Conservation (phyloP, 1,140 invertebrate genomes). For the Paramacrobiotus metropolitanus region DNA sequence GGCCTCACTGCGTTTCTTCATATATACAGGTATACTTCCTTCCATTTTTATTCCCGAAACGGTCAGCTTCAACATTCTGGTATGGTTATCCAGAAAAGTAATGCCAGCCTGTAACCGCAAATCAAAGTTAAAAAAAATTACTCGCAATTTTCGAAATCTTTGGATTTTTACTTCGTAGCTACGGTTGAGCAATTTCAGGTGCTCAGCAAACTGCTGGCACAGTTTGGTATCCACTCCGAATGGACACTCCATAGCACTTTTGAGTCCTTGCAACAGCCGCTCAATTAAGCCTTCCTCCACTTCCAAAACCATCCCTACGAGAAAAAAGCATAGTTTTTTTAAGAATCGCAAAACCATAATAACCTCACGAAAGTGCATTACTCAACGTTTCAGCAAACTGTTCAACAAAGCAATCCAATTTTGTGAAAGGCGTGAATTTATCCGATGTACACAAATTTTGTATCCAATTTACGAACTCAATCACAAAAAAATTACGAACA, state of each 20-base stretch:
- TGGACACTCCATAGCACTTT: neutral
- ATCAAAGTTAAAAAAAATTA: too few relatives aligned
- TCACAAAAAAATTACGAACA: too few relatives aligned
- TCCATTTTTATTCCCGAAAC: neutral
- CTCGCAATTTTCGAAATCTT: neutral
- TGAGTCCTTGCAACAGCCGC: neutral
- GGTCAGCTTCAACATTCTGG: neutral
- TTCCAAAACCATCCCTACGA: neutral
- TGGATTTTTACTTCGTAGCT: neutral
- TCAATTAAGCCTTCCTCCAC: neutral
- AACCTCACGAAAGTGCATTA: too few relatives aligned
- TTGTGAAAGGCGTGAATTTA: too few relatives aligned
- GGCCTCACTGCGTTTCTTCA: neutral
- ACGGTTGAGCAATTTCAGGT: neutral
- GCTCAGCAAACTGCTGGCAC: neutral
- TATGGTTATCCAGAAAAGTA: neutral
- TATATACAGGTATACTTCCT: neutral
- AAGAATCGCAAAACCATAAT: too few relatives aligned
- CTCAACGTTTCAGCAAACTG: too few relatives aligned
- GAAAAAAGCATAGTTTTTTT: too few relatives aligned
- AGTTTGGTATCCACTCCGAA: neutral
- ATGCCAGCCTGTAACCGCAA: neutral
- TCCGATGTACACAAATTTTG: too few relatives aligned
- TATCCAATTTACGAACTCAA: too few relatives aligned
- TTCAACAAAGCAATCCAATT: too few relatives aligned